Conservation (phyloP, 2,888 invertebrate species). For the Slavum lentiscoides region DNA sequence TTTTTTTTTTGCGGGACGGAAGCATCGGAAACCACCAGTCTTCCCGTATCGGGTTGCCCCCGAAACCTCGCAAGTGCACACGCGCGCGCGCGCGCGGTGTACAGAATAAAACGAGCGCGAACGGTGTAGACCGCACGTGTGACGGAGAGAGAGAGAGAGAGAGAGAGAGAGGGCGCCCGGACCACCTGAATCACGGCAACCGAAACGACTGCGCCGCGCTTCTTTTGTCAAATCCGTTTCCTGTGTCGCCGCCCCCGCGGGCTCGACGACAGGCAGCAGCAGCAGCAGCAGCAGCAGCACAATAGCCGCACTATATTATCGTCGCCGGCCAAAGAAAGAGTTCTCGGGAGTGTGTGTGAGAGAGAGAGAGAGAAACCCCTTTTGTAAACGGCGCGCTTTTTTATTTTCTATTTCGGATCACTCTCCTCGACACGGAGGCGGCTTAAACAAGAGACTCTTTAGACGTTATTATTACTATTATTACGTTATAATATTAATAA, state of each 20-base stretch:
- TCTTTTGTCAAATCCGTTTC: constrained; percentile 46
- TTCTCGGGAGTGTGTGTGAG: no score
- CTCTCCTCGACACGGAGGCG: constrained; percentile 2
- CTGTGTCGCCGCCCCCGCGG: constrained; percentile 51
- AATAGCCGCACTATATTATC: constrained; percentile 29
- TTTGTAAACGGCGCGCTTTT: constrained; percentile 30
- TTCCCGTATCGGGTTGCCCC: constrained; percentile 53
- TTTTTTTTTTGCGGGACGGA: constrained; percentile 44
- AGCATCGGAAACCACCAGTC: constrained; percentile 47
- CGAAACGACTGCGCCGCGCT: constrained; percentile 48
- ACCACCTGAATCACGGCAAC: constrained; percentile 52
- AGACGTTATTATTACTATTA: constrained; percentile 20
- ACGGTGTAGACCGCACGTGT: background rate
- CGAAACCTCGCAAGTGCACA: constrained; percentile 23
- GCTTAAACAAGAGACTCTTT: constrained; percentile 35
- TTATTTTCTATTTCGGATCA: constrained; percentile 38
- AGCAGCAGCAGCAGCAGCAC: background rate
- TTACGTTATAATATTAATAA: no score
- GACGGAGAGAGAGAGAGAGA: background rate
- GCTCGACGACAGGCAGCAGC: background rate
- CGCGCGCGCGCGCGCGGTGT: background rate
- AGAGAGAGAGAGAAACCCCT: constrained; percentile 18
- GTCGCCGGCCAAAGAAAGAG: background rate
- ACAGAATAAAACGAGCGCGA: background rate
- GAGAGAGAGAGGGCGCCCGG: constrained; percentile 18